Evolutionary conservation across 2,797 vertebrate genomes (phyloP).

Genomic region (Anguilla pacifica): DNA sequence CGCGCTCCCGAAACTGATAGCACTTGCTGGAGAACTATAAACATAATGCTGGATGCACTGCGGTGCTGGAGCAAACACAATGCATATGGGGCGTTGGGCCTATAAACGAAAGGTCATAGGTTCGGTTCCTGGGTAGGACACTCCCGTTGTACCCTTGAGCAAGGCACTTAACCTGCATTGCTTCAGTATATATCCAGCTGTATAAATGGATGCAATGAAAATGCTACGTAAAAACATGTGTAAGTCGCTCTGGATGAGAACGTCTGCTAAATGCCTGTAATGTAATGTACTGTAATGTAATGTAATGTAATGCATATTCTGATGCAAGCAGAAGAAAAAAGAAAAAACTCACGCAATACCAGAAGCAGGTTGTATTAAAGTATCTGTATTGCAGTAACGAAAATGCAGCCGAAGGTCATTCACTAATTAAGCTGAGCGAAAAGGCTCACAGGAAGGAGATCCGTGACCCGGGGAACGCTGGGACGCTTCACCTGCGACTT

Average conservation of each 20-base stretch:
- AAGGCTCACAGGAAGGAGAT: constrained; percentile 3
- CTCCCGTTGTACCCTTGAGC: no score
- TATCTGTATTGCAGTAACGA: constrained; percentile 29
- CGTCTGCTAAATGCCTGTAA: no score
- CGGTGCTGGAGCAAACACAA: background rate
- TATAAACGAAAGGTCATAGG: no score
- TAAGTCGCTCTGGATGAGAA: no score
- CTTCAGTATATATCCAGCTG: no score
- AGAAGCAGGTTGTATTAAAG: constrained; percentile 21
- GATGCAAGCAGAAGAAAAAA: constrained; percentile 33
- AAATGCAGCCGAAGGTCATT: constrained; percentile 29
- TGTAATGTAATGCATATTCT: constrained; percentile 15
- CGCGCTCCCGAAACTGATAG: background rate
- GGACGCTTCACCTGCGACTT: background rate
- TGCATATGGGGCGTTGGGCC: background rate
- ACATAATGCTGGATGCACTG: background rate
- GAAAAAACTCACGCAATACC: constrained; percentile 27
- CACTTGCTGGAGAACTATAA: background rate
- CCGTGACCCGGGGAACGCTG: constrained; percentile 14
- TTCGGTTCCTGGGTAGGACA: no score
- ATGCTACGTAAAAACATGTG: no score
- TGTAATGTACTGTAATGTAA: no score
- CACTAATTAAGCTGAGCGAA: constrained; percentile 33
- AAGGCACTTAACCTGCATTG: no score
- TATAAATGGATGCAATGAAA: no score